Percentiles rank a stretch among this genome's conserved stretches.
phyloP scores from a whole-genome alignment of 2,113 vertebrate species.

The Cromileptes altivelis region DNA sequence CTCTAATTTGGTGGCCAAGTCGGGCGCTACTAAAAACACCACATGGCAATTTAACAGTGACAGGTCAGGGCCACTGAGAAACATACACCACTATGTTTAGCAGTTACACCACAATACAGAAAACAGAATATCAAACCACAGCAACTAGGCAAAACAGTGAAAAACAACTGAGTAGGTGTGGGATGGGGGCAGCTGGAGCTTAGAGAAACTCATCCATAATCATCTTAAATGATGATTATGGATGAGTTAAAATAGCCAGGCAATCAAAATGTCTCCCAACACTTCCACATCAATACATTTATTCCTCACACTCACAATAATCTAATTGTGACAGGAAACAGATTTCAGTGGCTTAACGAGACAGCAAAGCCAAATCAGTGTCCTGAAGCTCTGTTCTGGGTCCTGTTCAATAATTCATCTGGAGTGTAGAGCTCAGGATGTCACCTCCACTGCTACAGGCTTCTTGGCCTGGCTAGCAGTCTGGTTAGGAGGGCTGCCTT shows the following conservation, averaged over 20 bases:
- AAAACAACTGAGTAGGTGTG: not conserved
- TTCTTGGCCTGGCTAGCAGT: conserved; percentile 53
- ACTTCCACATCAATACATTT: not conserved
- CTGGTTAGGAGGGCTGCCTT: conserved; percentile 69
- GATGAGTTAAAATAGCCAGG: not conserved
- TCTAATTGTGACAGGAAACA: conserved; percentile 32
- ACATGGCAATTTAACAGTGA: not conserved
- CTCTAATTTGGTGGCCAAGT: not conserved
- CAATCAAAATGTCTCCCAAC: not conserved
- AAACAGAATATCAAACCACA: not conserved
- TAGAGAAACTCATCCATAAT: not conserved
- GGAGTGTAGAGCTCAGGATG: conserved; percentile 44
- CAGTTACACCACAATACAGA: not conserved
- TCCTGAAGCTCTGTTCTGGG: conserved; percentile 39
- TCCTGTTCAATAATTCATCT: conserved; percentile 69
- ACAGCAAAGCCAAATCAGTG: conserved; percentile 35
- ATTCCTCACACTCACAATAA: not conserved
- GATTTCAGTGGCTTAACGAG: conserved; percentile 42
- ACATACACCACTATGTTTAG: not conserved
- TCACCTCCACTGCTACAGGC: conserved; percentile 64
- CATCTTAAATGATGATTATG: not conserved
- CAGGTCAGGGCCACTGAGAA: not conserved
- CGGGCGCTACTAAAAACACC: not conserved
- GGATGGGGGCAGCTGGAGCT: too few species aligned
- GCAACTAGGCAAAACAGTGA: not conserved